Percentiles rank a stretch among this genome's conserved stretches.
Evolutionary conservation across 1,140 invertebrate species (phyloP).

Genomic region (Panulirus ornatus): DNA sequence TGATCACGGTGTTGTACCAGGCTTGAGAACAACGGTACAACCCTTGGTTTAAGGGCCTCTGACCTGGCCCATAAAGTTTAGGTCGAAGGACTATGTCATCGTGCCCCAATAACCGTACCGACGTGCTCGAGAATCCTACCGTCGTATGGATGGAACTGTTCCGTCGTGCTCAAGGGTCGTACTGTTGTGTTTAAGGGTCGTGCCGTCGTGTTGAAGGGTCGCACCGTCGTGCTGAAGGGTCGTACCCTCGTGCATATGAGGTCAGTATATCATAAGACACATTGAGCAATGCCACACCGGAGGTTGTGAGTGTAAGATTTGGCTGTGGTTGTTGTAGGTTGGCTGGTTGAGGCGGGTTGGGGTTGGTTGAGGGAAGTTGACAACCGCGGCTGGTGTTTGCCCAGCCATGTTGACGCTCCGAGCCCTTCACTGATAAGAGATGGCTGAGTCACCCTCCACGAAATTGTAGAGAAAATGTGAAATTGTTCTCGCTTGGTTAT

Average conservation of each 20-base stretch:
- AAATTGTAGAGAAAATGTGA: conserved; percentile 48
- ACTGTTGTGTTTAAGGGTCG: too few species aligned
- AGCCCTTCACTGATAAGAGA: conserved; percentile 52
- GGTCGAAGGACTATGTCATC: too few species aligned
- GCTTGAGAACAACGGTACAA: too few species aligned
- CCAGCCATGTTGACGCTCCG: conserved; percentile 20
- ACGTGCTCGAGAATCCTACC: too few species aligned
- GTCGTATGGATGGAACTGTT: background rate
- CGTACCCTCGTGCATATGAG: too few species aligned
- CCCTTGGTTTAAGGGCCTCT: too few species aligned
- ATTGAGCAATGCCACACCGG: background rate
- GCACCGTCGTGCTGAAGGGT: too few species aligned
- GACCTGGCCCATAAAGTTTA: too few species aligned
- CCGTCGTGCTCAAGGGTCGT: too few species aligned
- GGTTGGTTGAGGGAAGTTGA: conserved; percentile 32
- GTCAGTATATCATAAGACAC: background rate
- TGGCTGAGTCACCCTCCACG: conserved; percentile 43
- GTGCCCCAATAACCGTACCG: too few species aligned
- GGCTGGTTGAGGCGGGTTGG: background rate
- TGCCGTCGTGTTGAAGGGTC: too few species aligned
- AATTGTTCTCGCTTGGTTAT: background rate
- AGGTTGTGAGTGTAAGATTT: background rate
- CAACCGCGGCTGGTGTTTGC: conserved; percentile 22
- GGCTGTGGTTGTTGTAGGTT: background rate
- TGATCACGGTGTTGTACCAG: too few species aligned